Conservation (phyloP, 2,888 invertebrate genomes). For the Siphlonurus alternatus region DNA sequence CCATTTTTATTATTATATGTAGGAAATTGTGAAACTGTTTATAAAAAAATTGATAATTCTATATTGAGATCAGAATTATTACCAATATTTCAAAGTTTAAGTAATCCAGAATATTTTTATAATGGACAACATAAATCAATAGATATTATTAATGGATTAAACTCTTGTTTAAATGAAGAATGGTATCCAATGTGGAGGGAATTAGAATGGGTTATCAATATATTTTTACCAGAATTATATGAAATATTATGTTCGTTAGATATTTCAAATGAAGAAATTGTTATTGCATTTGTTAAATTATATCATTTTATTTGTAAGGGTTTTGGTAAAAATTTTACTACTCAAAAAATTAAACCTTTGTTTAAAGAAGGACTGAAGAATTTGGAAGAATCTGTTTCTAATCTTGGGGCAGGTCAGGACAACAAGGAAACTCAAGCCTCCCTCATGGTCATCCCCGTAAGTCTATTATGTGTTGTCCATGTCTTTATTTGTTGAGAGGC, state of each 20-base stretch:
- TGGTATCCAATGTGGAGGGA: too few relatives aligned
- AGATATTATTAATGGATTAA: too few relatives aligned
- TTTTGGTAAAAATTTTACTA: neutral
- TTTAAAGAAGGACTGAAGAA: neutral
- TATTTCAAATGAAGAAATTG: neutral
- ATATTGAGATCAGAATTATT: too few relatives aligned
- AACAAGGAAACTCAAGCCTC: neutral
- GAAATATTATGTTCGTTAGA: neutral
- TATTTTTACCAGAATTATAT: neutral
- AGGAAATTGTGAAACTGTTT: too few relatives aligned
- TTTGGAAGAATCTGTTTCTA: neutral
- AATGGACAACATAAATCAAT: too few relatives aligned
- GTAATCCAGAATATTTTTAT: too few relatives aligned
- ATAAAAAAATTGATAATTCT: too few relatives aligned
- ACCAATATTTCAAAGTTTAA: too few relatives aligned
- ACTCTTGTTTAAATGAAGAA: too few relatives aligned
- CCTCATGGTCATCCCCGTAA: neutral
- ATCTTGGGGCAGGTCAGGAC: neutral
- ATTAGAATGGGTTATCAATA: neutral
- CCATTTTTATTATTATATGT: too few relatives aligned
- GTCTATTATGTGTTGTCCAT: too few relatives aligned
- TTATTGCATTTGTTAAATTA: neutral
- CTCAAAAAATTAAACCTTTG: neutral
- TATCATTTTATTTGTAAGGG: neutral
- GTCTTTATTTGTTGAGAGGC: too few relatives aligned